These are phyloP conservation scores for Papilio helenus DNA, from an alignment of 1,140 invertebrate genomes.

Conservation along the genomic window DNA sequence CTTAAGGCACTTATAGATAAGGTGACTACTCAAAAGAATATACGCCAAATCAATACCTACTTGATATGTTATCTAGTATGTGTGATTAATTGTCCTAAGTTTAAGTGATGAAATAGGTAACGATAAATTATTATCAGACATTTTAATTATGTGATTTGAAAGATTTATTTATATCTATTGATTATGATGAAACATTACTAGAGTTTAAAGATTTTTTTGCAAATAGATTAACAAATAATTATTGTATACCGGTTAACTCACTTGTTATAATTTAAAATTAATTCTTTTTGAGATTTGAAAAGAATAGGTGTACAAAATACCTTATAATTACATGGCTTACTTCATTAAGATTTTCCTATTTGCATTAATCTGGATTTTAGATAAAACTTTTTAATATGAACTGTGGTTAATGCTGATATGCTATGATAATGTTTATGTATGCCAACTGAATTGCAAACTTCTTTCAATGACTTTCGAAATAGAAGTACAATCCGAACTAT, in stretches of 20 bases:
- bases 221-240: no score
- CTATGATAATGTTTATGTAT: no score
- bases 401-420: neutral
- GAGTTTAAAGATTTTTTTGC: no score
- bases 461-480: neutral
- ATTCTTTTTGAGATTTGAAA: no score
- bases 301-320: no score
- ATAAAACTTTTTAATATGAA: neutral
- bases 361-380: constrained; percentile 14
- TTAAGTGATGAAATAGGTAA: neutral
- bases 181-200: neutral
- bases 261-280: no score
- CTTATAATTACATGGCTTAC: neutral
- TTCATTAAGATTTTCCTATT: neutral
- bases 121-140: neutral
- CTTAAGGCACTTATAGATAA: neutral
- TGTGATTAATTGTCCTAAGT: neutral
- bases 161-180: neutral
- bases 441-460: neutral
- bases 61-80: neutral
- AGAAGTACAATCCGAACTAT: neutral
- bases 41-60: neutral
- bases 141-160: neutral
- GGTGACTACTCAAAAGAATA: neutral
- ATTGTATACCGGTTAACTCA: no score